Percentiles rank a stretch among this genome's conserved stretches.
Evolutionary conservation across 1,140 invertebrate species (phyloP).

Genomic region (Bombus waltoni): DNA sequence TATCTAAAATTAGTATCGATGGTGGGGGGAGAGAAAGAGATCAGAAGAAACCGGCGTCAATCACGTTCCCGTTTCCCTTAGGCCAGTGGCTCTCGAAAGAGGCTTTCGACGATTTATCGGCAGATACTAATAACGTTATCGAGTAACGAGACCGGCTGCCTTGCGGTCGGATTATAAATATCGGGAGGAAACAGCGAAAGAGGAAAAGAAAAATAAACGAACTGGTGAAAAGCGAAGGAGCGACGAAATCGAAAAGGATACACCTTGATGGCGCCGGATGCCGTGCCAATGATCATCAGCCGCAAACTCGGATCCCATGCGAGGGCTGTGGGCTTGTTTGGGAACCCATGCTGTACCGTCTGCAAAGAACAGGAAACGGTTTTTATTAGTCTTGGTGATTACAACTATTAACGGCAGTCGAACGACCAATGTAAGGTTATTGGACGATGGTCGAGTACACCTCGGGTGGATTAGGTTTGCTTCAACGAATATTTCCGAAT

Average conservation of each 20-base stretch:
- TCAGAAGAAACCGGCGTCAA: slow-evolving; percentile 12
- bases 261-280: slow-evolving; percentile 95
- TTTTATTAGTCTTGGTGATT: neutral
- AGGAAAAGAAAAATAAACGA: slow-evolving; percentile 19
- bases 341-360: slow-evolving; percentile 98
- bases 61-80: slow-evolving; percentile 3
- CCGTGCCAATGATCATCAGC: slow-evolving; percentile 95
- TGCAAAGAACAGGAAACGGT: slow-evolving; percentile 82
- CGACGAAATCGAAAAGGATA: slow-evolving; percentile 83
- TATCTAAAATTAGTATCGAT: slow-evolving; percentile 24
- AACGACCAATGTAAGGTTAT: neutral
- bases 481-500: too few species aligned
- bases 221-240: neutral
- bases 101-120: slow-evolving; percentile 51
- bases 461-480: neutral
- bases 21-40: neutral
- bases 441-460: neutral
- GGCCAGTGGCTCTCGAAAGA: neutral
- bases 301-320: slow-evolving; percentile 95
- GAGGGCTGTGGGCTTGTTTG: slow-evolving; percentile 95
- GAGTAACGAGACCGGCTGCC: neutral
- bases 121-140: slow-evolving; percentile 45
- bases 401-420: neutral
- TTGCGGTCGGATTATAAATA: slow-evolving; percentile 53
- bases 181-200: neutral